Conservation (phyloP, 2,797 vertebrate genomes). For the Alauda arvensis region DNA sequence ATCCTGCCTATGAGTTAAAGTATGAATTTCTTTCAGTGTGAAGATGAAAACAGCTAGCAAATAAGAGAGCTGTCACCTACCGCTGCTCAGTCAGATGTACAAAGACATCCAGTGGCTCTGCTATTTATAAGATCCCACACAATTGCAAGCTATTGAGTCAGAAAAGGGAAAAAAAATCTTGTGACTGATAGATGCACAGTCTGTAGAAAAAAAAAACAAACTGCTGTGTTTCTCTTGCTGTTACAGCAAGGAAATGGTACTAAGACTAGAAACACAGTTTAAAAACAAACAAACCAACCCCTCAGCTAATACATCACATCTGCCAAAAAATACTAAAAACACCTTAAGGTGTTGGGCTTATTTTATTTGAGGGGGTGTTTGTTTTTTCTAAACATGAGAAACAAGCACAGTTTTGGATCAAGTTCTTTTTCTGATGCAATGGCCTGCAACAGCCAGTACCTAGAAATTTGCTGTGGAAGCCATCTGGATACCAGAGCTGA, state of each 20-base stretch:
- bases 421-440: conserved; percentile 42
- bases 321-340: not conserved
- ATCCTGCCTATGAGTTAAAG: not conserved
- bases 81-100: not conserved
- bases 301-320: not conserved
- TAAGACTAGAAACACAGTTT: not conserved
- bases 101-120: not conserved
- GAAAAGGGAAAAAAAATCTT: conserved; percentile 27
- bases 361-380: not conserved
- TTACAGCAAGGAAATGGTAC: not conserved
- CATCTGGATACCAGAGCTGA: not conserved
- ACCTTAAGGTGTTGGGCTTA: not conserved
- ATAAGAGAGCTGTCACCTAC: conserved; percentile 20
- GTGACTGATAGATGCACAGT: not conserved
- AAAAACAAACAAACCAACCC: not conserved
- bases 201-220: not conserved
- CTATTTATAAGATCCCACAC: conserved; percentile 36
- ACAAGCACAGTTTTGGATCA: not conserved
- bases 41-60: not conserved
- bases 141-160: conserved; percentile 65
- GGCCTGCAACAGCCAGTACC: not conserved
- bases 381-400: not conserved
- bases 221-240: not conserved
- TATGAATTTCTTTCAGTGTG: not conserved
- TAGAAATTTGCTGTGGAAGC: not conserved